These are phyloP conservation scores for Phenganax stokvisi DNA, from an alignment of 92 coral and sea anemone species.

Conservation along the genomic window DNA sequence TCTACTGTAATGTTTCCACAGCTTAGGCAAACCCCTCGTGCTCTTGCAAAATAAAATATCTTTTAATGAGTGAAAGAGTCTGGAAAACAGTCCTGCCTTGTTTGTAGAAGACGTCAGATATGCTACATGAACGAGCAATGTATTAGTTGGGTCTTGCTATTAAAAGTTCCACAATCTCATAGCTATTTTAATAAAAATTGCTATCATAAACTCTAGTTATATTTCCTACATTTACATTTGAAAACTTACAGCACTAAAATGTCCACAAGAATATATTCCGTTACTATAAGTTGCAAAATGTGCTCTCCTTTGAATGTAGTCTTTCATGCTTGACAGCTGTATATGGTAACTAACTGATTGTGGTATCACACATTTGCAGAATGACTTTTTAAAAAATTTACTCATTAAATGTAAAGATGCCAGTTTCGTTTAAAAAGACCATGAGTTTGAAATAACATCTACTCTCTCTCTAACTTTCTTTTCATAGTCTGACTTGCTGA, in stretches of 20 bases:
- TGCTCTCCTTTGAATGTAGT: too few species aligned
- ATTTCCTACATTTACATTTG: not conserved
- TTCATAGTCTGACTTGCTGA: constrained; percentile 44
- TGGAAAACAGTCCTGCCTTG: not conserved
- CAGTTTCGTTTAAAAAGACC: constrained; percentile 1
- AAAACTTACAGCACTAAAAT: too few species aligned
- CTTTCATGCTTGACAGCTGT: too few species aligned
- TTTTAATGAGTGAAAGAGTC: not conserved
- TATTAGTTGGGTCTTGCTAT: not conserved
- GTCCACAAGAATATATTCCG: too few species aligned
- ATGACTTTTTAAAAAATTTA: not conserved
- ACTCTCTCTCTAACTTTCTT: constrained; percentile 33
- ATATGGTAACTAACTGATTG: not conserved
- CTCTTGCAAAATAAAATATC: not conserved
- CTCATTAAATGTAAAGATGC: not conserved
- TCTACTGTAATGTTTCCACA: not conserved
- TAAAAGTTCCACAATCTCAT: not conserved
- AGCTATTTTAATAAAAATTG: constrained; percentile 3
- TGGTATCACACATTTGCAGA: not conserved
- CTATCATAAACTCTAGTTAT: not conserved
- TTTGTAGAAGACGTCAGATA: not conserved
- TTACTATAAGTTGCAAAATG: too few species aligned
- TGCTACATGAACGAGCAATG: not conserved
- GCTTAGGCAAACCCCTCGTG: not conserved
- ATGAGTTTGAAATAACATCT: constrained; percentile 36